Conservation (phyloP, 2,888 invertebrate genomes). For the Ennomos fuscantarius region DNA sequence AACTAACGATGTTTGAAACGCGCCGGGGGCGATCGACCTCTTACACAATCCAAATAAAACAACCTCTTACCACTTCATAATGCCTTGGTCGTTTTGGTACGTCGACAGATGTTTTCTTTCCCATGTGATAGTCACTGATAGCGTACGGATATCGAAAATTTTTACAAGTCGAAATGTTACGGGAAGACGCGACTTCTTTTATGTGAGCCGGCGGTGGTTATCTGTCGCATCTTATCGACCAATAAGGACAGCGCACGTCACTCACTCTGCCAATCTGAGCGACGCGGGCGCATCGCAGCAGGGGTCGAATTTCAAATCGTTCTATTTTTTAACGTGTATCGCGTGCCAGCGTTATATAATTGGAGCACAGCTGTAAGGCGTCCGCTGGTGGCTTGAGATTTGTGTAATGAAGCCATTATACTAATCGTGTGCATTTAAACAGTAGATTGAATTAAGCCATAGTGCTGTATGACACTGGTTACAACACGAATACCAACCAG, state of each 20-base stretch:
- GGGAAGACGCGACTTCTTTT: constrained; percentile 77
- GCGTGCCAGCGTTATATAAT: constrained; percentile 75
- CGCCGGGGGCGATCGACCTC: constrained; percentile 64
- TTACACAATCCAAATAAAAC: constrained; percentile 68
- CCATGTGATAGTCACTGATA: constrained; percentile 73
- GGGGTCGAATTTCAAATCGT: constrained; percentile 76
- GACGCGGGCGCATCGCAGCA: constrained; percentile 71
- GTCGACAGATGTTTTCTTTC: constrained; percentile 81
- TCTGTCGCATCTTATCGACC: constrained; percentile 83
- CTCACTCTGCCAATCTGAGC: constrained; percentile 81
- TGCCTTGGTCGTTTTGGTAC: constrained; percentile 53
- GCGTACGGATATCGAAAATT: constrained; percentile 57
- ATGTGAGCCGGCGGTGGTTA: constrained; percentile 75
- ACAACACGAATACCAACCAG: no score
- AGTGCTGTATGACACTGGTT: not conserved
- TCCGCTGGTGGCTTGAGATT: constrained; percentile 18
- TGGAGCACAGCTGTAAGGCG: constrained; percentile 38
- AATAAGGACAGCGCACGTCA: constrained; percentile 83
- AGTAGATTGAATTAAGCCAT: constrained; percentile 3
- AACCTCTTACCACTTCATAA: constrained; percentile 56
- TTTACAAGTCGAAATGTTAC: constrained; percentile 73
- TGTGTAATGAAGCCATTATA: constrained; percentile 34
- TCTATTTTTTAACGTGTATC: constrained; percentile 70
- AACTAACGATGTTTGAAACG: constrained; percentile 61
- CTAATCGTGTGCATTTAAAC: constrained; percentile 5